Evolutionary conservation across 2,888 invertebrate genomes (phyloP).

Genomic region (Myopa tessellatipennis): DNA sequence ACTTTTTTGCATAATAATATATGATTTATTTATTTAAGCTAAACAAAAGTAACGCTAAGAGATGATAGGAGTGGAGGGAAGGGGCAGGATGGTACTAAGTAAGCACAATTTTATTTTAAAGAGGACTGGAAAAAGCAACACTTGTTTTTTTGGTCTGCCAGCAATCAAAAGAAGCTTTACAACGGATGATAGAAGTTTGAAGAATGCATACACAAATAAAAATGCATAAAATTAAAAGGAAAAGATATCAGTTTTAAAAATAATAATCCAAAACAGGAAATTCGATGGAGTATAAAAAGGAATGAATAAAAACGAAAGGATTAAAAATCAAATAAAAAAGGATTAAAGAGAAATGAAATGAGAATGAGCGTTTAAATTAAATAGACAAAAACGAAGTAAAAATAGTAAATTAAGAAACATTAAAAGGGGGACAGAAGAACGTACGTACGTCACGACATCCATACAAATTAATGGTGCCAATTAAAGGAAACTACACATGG

Average conservation of each 20-base stretch:
- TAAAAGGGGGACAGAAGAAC: background rate
- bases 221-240: too few species aligned
- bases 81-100: background rate
- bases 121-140: too few species aligned
- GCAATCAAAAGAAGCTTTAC: too few species aligned
- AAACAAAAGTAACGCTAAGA: background rate
- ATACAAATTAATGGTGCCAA: background rate
- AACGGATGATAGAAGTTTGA: too few species aligned
- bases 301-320: background rate
- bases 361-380: too few species aligned
- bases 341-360: background rate
- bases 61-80: background rate
- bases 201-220: too few species aligned
- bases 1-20: background rate
- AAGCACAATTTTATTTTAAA: too few species aligned
- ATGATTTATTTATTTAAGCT: conserved; percentile 15
- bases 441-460: background rate
- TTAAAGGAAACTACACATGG: too few species aligned
- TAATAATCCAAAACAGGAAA: background rate
- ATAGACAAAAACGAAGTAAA: background rate
- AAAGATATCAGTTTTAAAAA: background rate
- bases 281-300: background rate
- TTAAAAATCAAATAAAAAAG: background rate
- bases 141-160: too few species aligned
- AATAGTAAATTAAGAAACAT: background rate